Evolutionary conservation across 2,113 vertebrate genomes (phyloP).

Genomic region (Athene noctua): DNA sequence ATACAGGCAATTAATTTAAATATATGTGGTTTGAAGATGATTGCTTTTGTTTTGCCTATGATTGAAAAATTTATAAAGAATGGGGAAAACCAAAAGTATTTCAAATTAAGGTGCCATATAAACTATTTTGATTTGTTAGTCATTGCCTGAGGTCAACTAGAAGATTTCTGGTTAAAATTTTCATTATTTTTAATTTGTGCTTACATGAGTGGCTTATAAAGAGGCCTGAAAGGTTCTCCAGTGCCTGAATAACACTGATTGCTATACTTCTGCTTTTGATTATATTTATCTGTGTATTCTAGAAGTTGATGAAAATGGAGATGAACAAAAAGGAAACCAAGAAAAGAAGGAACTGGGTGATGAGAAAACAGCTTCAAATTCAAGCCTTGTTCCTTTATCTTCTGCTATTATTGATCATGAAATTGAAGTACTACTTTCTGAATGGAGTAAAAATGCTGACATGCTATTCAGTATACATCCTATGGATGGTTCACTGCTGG

Average conservation of each 20-base stretch:
- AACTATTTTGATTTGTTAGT: not conserved
- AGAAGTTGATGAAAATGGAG: constrained; percentile 68
- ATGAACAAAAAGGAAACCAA: constrained; percentile 69
- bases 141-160: not conserved
- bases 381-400: constrained; percentile 71
- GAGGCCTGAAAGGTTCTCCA: not conserved
- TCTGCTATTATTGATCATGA: constrained; percentile 88
- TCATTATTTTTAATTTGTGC: not conserved
- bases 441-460: constrained; percentile 95
- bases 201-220: not conserved
- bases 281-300: not conserved
- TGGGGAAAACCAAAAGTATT: not conserved
- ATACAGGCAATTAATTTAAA: not conserved
- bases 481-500: constrained; percentile 92
- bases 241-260: not conserved
- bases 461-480: constrained; percentile 99
- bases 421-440: constrained; percentile 87
- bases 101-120: not conserved
- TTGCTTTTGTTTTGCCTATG: not conserved
- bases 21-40: not conserved
- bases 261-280: not conserved
- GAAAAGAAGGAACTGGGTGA: constrained; percentile 69
- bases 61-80: not conserved
- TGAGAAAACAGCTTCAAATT: constrained; percentile 65
- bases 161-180: not conserved